Percentiles rank a stretch among this genome's conserved stretches.
phyloP scores from a whole-genome alignment of 2,113 vertebrate species.

The Otocyon megalotis region DNA sequence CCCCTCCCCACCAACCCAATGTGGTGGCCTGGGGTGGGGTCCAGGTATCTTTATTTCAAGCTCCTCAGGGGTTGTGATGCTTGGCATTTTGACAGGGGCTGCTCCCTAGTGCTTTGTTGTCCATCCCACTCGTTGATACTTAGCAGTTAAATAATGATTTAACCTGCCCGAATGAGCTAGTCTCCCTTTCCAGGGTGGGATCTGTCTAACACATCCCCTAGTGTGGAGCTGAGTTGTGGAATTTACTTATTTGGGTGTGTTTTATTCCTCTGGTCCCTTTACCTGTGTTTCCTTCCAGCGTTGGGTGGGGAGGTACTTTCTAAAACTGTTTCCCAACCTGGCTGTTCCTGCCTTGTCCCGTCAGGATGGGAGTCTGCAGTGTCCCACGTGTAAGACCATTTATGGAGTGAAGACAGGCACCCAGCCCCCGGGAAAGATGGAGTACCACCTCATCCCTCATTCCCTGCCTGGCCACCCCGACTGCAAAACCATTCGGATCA shows the following conservation, averaged over 20 bases:
- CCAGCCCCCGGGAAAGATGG: conserved; percentile 98
- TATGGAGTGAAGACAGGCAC: conserved; percentile 98
- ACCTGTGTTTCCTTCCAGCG: not conserved
- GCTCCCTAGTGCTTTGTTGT: not conserved
- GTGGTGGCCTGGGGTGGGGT: not conserved
- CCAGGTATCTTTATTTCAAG: not conserved
- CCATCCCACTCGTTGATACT: not conserved
- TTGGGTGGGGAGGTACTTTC: fast-evolving
- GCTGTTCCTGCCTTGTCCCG: not conserved
- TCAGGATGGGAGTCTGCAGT: conserved; percentile 97
- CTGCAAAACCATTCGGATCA: conserved; percentile 96
- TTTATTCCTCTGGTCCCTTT: not conserved
- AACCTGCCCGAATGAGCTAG: not conserved
- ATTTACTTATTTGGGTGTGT: not conserved
- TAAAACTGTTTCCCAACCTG: not conserved
- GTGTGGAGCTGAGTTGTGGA: not conserved
- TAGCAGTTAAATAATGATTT: not conserved
- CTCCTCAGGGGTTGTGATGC: not conserved
- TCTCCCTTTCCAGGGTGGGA: not conserved
- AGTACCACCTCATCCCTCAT: conserved; percentile 97
- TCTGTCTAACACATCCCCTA: not conserved
- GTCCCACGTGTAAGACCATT: conserved; percentile 98
- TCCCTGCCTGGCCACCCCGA: conserved; percentile 95
- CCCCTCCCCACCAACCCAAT: not conserved
- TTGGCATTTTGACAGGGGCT: fast-evolving